phyloP scores from a whole-genome alignment of 2,113 vertebrate genomes.

The Delphinus delphis region DNA sequence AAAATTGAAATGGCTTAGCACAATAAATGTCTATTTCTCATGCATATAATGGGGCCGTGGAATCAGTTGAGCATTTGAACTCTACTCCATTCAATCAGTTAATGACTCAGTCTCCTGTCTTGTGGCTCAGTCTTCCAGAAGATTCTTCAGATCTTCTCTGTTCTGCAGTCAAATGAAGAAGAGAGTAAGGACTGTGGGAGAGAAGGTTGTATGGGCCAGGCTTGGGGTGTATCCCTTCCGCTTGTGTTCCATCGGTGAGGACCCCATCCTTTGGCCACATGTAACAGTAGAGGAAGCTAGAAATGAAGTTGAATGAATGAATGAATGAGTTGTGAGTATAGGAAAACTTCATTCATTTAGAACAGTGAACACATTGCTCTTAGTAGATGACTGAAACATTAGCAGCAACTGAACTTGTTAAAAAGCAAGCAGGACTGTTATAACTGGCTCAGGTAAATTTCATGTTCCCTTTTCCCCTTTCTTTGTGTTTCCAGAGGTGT shows the following conservation, averaged over 20 bases:
- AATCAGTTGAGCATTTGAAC: not conserved
- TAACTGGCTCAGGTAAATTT: not conserved
- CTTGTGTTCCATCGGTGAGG: not conserved
- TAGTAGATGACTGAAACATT: not conserved
- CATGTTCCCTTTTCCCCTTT: not conserved
- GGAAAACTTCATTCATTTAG: not conserved
- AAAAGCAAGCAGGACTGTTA: not conserved
- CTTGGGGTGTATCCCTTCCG: not conserved
- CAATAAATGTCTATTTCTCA: not conserved
- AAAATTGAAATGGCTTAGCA: not conserved
- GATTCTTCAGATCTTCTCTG: not conserved
- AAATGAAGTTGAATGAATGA: not conserved
- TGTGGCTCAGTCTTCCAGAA: not conserved
- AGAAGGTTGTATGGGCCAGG: not conserved
- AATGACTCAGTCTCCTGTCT: not conserved
- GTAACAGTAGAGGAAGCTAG: not conserved
- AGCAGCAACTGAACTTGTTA: not conserved
- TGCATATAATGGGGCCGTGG: not conserved
- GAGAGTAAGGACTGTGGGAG: not conserved
- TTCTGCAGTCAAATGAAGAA: conserved; percentile 1
- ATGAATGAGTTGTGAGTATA: not conserved
- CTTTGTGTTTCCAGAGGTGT: not conserved
- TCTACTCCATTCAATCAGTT: not conserved
- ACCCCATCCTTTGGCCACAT: not conserved
- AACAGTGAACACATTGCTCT: not conserved